Base-by-base conservation (phyloP, 2,113 vertebrate genomes). In the Apus apus region DNA sequence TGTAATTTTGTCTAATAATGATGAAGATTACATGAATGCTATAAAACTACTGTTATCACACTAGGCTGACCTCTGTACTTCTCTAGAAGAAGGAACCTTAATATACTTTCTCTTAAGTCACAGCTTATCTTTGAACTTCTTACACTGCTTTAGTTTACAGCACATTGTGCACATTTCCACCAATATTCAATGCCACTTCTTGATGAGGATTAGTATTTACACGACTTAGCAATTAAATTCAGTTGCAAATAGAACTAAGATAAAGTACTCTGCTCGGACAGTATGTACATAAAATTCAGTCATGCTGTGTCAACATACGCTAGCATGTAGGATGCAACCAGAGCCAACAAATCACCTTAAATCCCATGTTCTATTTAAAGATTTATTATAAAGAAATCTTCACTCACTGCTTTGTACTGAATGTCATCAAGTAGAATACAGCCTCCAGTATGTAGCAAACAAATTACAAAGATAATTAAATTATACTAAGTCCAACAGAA, bases 211-310 rank as follows among this genome's bases (percentile, higher is more conserved):
- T 92, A 96, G 56, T 76, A 66, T 94, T 97, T 96, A 89, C 80
- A 94, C 83, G 94, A 86, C 74, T 94, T 95, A 87, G n/a, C 90
- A 93, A 87, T 92, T 92, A 91, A 82, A 96, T 93, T 95, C 38
- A 13, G 73, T n/a, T 15, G 38, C 83, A 75, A 85, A 72, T 66
- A 61, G n/a, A 79, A 81, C 71, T 57, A 74, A 95, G 62, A 72
- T 65, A 75, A 82, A 97, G 67, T 19, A 62, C 51, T 94, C 80
- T 73, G 65, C 68, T 89, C 34, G 29, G 67, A 56, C 36, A 87
- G 38, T 30, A 87, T 84, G 95, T 29, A 83, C 88, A 38, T 57
- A 77, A 90, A 54, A 88, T 90, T 91, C 50, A 93, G 75, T 64
- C 92, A 92, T n/a, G 29, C 80, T 66, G 8, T 45, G 84, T 53